Conservation (phyloP, 2,113 vertebrate genomes). For the Crocuta crocuta region DNA sequence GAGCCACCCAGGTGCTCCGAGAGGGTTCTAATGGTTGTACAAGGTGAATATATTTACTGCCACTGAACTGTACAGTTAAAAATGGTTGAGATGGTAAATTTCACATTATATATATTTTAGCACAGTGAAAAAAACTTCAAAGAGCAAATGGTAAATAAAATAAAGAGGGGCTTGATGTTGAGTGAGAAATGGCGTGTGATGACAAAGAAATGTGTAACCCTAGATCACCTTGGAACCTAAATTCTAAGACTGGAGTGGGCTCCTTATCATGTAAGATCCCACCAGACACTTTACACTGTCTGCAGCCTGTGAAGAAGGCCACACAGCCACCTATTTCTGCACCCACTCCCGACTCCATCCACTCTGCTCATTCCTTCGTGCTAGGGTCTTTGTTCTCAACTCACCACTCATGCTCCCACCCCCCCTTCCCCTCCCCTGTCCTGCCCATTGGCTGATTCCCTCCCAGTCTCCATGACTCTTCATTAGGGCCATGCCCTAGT, state of each 20-base stretch:
- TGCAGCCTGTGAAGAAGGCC: background rate
- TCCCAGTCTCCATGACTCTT: background rate
- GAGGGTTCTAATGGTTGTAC: fast-evolving
- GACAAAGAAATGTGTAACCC: background rate
- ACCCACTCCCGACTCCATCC: background rate
- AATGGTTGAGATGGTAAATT: too few species aligned
- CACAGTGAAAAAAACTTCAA: background rate
- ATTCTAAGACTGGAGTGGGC: too few species aligned
- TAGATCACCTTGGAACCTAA: background rate
- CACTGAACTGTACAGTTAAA: background rate
- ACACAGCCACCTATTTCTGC: background rate
- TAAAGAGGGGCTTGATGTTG: background rate
- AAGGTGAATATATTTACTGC: background rate
- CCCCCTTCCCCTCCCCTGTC: too few species aligned
- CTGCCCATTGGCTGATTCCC: background rate
- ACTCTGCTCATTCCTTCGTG: background rate
- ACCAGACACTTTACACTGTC: background rate
- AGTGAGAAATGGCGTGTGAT: background rate
- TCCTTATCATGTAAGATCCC: background rate
- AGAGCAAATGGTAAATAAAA: background rate
- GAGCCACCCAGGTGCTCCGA: too few species aligned
- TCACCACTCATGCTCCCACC: background rate
- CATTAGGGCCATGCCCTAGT: too few species aligned
- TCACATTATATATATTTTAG: background rate
- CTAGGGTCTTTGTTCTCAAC: background rate